Conservation (phyloP, 2,797 vertebrate genomes). For the Bucorvus abyssinicus region DNA sequence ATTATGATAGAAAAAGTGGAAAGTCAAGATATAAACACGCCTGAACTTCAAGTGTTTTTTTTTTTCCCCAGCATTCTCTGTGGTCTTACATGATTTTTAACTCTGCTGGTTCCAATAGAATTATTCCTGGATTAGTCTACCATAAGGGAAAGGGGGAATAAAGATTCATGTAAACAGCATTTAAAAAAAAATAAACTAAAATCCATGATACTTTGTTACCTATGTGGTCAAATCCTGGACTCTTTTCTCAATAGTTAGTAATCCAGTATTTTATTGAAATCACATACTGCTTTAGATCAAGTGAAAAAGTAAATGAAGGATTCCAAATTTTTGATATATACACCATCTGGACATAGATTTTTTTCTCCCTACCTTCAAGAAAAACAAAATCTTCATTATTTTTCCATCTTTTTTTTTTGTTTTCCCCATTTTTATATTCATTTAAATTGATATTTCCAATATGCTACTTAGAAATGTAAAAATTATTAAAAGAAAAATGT, state of each 20-base stretch:
- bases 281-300: not conserved
- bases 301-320: not conserved
- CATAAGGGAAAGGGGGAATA: not conserved
- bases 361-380: not conserved
- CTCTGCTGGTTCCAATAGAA: not conserved
- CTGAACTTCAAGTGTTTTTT: not conserved
- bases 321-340: not conserved
- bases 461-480: not conserved
- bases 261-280: not conserved
- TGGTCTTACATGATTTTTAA: not conserved
- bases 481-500: not conserved
- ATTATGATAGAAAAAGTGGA: not conserved
- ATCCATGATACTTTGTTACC: not conserved
- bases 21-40: not conserved
- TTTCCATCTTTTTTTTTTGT: not conserved
- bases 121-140: not conserved
- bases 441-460: not conserved
- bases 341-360: accelerated
- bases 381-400: not conserved
- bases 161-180: not conserved
- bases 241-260: not conserved
- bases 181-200: not conserved
- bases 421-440: not conserved
- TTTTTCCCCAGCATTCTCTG: not conserved
- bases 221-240: not conserved